These are phyloP conservation scores for Cyclina sinensis DNA, from an alignment of 1,140 invertebrate genomes.

Conservation along the genomic window DNA sequence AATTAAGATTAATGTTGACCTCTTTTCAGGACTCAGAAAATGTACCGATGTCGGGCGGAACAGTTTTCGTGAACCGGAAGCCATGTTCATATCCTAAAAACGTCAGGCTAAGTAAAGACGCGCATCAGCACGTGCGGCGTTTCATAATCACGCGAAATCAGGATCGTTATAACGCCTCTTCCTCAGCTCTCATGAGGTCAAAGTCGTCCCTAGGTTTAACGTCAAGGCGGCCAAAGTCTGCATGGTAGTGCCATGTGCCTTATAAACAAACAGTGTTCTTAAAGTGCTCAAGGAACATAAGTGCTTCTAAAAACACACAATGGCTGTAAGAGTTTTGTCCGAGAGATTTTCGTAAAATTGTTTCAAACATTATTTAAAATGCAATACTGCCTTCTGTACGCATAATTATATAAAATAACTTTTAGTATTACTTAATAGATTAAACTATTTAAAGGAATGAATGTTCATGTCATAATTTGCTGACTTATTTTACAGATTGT, in stretches of 20 bases:
- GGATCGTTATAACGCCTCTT: slow-evolving; percentile 19
- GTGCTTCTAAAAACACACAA: no score
- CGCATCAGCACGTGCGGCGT: slow-evolving; percentile 77
- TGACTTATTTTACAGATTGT: no score
- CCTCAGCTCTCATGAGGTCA: background rate
- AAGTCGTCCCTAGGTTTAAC: background rate
- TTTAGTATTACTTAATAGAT: no score
- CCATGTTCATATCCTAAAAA: slow-evolving; percentile 68
- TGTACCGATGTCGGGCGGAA: slow-evolving; percentile 78
- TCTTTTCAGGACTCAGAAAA: slow-evolving; percentile 66
- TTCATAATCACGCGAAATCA: slow-evolving; percentile 75
- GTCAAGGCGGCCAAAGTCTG: slow-evolving; percentile 40
- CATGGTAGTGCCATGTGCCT: background rate
- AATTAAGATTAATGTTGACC: background rate
- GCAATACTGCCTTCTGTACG: no score
- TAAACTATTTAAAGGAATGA: no score
- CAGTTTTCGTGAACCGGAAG: slow-evolving; percentile 75
- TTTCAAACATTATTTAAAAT: no score
- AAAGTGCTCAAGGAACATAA: no score
- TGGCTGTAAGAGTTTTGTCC: no score
- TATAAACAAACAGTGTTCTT: no score
- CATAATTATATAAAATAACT: no score
- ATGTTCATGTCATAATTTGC: no score
- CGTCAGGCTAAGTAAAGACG: slow-evolving; percentile 29
- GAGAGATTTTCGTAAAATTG: no score